Evolutionary conservation across 2,113 vertebrate species (phyloP).

Genomic region (Tautogolabrus adspersus): DNA sequence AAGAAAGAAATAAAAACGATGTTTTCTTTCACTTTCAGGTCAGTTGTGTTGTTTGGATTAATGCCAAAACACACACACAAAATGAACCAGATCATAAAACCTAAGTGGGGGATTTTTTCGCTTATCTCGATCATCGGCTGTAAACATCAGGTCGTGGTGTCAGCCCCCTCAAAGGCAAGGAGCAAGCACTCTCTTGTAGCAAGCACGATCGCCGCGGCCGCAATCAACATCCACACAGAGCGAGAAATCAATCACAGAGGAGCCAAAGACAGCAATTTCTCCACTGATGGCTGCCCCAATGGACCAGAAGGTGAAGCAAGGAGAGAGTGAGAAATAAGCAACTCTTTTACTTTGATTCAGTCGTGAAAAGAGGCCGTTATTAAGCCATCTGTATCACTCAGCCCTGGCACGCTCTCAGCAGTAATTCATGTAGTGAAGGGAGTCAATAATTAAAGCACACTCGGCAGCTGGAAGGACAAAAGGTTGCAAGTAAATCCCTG

Average conservation of each 20-base stretch:
- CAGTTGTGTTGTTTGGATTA: constrained; percentile 8
- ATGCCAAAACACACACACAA: not conserved
- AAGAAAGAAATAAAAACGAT: not conserved
- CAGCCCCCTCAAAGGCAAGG: constrained; percentile 4
- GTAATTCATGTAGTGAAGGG: constrained; percentile 31
- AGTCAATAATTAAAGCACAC: constrained; percentile 49
- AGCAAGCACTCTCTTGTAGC: constrained; percentile 7
- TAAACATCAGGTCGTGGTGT: constrained; percentile 20
- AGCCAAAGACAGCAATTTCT: constrained; percentile 35
- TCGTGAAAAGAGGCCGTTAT: constrained; percentile 7
- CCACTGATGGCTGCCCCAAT: constrained; percentile 15
- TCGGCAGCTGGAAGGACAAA: constrained; percentile 16
- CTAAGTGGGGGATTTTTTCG: constrained; percentile 3
- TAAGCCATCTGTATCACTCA: constrained; percentile 14
- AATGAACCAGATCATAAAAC: constrained; percentile 8
- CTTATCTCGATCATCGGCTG: not conserved
- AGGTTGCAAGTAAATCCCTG: constrained; percentile 17
- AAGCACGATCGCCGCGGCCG: not conserved
- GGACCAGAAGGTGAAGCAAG: not conserved
- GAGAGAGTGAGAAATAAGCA: not conserved
- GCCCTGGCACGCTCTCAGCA: constrained; percentile 12
- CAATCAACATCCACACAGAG: constrained; percentile 23
- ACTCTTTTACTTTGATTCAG: constrained; percentile 14
- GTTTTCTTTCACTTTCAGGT: not conserved
- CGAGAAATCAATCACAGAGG: constrained; percentile 39